Evolutionary conservation across 2,113 vertebrate species (phyloP), one percentile per base, ranked within the genome.

Genomic region (Diglossa brunneiventris): DNA sequence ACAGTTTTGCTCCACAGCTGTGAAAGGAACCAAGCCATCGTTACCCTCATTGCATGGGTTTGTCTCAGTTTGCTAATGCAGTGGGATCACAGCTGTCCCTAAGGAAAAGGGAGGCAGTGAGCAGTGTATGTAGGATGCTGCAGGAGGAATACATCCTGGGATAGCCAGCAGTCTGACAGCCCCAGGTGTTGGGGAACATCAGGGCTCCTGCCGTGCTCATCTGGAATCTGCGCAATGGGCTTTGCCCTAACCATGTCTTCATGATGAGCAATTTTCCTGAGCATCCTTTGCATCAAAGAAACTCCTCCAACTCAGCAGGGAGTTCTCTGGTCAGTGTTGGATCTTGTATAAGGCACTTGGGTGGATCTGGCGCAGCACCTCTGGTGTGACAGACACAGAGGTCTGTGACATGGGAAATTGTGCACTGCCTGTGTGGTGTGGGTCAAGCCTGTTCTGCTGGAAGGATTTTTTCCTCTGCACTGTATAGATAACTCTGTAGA

Each of bases 11-110:
- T 67, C 82, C 68, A 3, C 49, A 86, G 92, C 88, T 94, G 86
- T 88, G 86, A 92, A 90, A 96, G 95, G 95, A 97, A 88, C 90
- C 85, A 95, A 96, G 95, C 94, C 94, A 96, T 97, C 69, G 33
- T 33, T 74, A 52, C 73, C 64, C 73, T 75, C 47, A 0, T 23
- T 74, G 92, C 44, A 1, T 67, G 6, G 0, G 6, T 63, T n/a
- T 55, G 42, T 52, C 62, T 79, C 14, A 0, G 66, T 59, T 35
- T 9, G 64, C 9, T 7, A 1, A 1, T 0, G 13, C 88, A 50
- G 41, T 46, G 89, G 5, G 7, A n/a, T 26, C 49, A 9, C 42
- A 63, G 47, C 53, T 75, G 56, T 30, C 61, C 50, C n/a, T 3
- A 0, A 16, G 62, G 69, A 23, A 7, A 23, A 50, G 49, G 56